phyloP scores from a whole-genome alignment of 2,113 vertebrate species.

The Macrotis lagotis region DNA sequence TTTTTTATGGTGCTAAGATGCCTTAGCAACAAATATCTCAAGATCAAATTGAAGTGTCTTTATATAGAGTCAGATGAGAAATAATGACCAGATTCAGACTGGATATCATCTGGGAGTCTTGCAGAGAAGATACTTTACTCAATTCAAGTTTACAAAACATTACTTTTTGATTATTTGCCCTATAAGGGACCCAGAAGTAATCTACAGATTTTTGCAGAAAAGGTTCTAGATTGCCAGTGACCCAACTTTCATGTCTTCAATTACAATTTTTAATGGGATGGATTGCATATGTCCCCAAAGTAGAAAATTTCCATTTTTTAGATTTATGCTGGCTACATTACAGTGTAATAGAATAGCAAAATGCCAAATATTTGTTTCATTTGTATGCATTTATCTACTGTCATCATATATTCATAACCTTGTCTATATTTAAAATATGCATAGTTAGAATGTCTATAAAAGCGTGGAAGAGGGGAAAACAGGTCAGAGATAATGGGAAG shows the following conservation, averaged over 20 bases:
- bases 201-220: constrained; percentile 42
- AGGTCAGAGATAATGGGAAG: constrained; percentile 41
- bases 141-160: constrained; percentile 52
- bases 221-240: constrained; percentile 41
- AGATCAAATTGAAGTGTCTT: constrained; percentile 62
- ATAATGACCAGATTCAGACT: constrained; percentile 72
- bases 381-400: not conserved
- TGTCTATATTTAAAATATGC: constrained; percentile 36
- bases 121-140: constrained; percentile 60
- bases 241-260: constrained; percentile 11
- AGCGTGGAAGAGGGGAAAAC: constrained; percentile 37
- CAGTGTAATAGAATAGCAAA: not conserved
- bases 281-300: constrained; percentile 8
- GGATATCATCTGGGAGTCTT: constrained; percentile 56
- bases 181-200: constrained; percentile 55
- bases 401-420: constrained; percentile 41
- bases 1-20: constrained; percentile 71
- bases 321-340: constrained; percentile 13
- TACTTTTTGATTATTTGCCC: constrained; percentile 10
- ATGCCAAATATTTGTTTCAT: constrained; percentile 9
- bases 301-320: constrained; percentile 47
- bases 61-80: constrained; percentile 65
- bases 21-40: constrained; percentile 75
- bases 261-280: constrained; percentile 33
- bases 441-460: constrained; percentile 43